Conservation (phyloP, 2,888 invertebrate genomes). For the Rosalia funebris region DNA sequence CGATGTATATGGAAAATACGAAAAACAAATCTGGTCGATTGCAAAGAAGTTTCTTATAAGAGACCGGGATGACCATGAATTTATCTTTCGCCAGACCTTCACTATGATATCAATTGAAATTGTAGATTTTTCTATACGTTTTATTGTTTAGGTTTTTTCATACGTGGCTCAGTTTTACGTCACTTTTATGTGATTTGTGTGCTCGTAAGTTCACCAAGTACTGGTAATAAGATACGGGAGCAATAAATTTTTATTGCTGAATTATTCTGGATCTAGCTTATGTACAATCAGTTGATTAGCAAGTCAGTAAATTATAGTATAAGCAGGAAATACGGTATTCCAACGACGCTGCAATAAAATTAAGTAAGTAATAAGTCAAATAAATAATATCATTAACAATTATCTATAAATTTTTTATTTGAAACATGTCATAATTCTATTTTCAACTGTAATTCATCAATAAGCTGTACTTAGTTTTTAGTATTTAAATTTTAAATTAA, state of each 20-base stretch:
- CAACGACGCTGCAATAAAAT: no score
- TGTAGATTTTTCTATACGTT: conserved; percentile 28
- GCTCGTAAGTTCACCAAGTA: conserved; percentile 18
- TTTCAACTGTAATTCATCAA: no score
- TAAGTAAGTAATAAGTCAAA: no score
- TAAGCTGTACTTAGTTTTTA: no score
- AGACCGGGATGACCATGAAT: conserved; percentile 49
- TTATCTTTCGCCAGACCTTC: conserved; percentile 46
- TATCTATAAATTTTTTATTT: no score
- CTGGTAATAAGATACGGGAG: conserved; percentile 24
- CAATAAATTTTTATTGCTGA: conserved; percentile 26
- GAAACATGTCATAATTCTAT: no score
- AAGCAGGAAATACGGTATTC: no score
- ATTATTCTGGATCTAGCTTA: no score
- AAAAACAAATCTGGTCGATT: conserved; percentile 39
- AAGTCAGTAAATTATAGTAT: no score
- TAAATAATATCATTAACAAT: no score
- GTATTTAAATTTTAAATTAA: no score
- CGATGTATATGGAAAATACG: conserved; percentile 38
- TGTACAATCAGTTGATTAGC: no score
- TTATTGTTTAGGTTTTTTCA: conserved; percentile 32
- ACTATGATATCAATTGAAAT: conserved; percentile 41
- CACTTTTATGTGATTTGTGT: conserved; percentile 32
- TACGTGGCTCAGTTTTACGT: conserved; percentile 25
- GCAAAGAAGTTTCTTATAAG: conserved; percentile 49